Base-by-base conservation (phyloP, 53 echinoderm and acorn worm species). In the Apostichopus leukothele region DNA sequence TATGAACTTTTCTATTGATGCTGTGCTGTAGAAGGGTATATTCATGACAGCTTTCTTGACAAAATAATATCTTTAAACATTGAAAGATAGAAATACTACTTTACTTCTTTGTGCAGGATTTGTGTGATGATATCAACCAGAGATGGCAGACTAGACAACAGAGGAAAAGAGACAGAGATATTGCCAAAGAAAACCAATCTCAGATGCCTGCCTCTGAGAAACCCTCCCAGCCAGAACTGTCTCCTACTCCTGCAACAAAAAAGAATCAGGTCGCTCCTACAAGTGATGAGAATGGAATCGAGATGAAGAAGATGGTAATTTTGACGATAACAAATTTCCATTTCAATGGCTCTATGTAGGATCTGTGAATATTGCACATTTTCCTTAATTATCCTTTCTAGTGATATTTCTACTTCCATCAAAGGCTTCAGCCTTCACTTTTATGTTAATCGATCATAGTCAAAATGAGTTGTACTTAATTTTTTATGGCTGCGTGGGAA, bases 111-210 rank as follows among this genome's bases (percentile, higher is more conserved):
- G 1, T 74, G 9, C 77, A 96, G 96, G 96, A 93, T 67, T 91
- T 93, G 75, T 96, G 96, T 79, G 94, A 92, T 19, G 85, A 92
- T 79, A 96, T 96, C 85, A 96, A 96, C 76, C 89, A 92, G 68
- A 94, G 89, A 53, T 96, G 96, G 96, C 90, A 88, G 39, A 86
- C 89, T 13, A 91, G 94, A 10, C 91, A 94, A 76, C 86, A 88
- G n/a, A 94, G 88, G 53, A 89, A 90, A 55, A 90, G 86, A 88
- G 96, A 91, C 6, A 67, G 89, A 50, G 88, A 91, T 68, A 95
- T 91, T 79, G 90, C 80, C 26, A 59, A 89, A 60, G 84, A 51
- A 67, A 86, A 90, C 6, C 20, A 79, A 67, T 39, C 39, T 39
- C 39, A 39, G 39, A 85, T 90, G 73, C 91, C 90, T 4, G 51